phyloP scores from a whole-genome alignment of 2,797 vertebrate species.

The Lagodon rhomboides region DNA sequence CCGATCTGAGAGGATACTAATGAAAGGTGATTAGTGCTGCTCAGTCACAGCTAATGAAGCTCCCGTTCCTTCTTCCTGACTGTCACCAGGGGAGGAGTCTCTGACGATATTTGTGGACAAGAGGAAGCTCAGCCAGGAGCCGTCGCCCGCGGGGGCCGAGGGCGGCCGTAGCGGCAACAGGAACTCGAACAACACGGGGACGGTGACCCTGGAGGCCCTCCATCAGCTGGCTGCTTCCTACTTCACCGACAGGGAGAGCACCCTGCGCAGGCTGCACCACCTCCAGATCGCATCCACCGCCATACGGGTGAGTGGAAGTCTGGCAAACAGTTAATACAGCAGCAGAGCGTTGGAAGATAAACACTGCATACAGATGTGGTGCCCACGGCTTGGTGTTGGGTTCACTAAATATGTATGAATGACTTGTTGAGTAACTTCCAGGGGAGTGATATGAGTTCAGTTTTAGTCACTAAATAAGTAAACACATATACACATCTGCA shows the following conservation, averaged over 20 bases:
- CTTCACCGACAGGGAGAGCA: slow-evolving; percentile 97
- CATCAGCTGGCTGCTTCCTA: slow-evolving; percentile 98
- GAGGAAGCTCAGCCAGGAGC: slow-evolving; percentile 91
- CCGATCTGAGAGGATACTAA: slow-evolving; percentile 72
- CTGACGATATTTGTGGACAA: slow-evolving; percentile 99
- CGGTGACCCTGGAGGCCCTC: slow-evolving; percentile 91
- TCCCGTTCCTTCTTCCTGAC: slow-evolving; percentile 57
- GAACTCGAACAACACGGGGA: slow-evolving; percentile 86
- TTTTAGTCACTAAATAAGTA: slow-evolving; percentile 16
- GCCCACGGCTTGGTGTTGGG: background rate
- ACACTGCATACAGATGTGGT: slow-evolving; percentile 19
- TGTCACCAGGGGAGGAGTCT: slow-evolving; percentile 93
- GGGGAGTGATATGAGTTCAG: background rate
- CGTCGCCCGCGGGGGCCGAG: slow-evolving; percentile 58
- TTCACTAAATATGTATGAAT: slow-evolving; percentile 8
- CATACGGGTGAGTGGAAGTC: slow-evolving; percentile 89
- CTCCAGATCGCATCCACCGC: slow-evolving; percentile 96
- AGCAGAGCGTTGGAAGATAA: slow-evolving; percentile 7
- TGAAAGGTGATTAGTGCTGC: slow-evolving; percentile 79
- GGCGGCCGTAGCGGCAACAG: slow-evolving; percentile 56
- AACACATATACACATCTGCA: background rate
- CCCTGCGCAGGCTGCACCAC: slow-evolving; percentile 94
- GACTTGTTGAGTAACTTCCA: background rate
- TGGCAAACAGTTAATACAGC: slow-evolving; percentile 14
- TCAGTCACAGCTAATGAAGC: slow-evolving; percentile 75